These are phyloP conservation scores for Coregonus sp. DNA, from an alignment of 2,797 vertebrate genomes.

Conservation along the genomic window DNA sequence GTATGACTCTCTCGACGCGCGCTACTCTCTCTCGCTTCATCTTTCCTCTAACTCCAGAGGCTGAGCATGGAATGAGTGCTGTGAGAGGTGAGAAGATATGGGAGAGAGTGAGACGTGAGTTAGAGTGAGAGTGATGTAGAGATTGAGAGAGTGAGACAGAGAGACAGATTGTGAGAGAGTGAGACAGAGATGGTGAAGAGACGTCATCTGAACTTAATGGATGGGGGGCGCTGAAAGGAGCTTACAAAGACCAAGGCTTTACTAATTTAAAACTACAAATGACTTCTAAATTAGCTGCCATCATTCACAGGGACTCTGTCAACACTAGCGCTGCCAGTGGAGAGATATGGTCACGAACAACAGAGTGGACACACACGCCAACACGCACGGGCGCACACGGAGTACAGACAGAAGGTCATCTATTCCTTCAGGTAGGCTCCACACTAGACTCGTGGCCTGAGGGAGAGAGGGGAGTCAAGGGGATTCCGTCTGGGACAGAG, in stretches of 20 bases:
- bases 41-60: too few species aligned
- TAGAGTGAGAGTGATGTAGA: too few species aligned
- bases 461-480: background rate
- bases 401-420: too few species aligned
- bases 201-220: background rate
- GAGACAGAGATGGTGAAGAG: too few species aligned
- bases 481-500: too few species aligned
- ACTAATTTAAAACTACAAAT: slow-evolving; percentile 7
- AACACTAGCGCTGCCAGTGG: background rate
- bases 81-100: too few species aligned
- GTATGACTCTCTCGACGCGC: too few species aligned
- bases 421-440: background rate
- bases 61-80: too few species aligned
- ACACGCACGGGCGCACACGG: background rate
- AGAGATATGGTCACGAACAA: background rate
- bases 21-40: too few species aligned
- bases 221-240: background rate
- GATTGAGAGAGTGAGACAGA: too few species aligned
- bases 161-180: too few species aligned
- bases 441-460: background rate
- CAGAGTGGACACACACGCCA: background rate
- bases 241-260: background rate
- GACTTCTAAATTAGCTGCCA: slow-evolving; percentile 1
- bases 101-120: too few species aligned
- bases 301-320: background rate